Evolutionary conservation across 37 sponge, comb jelly and placozoan species (phyloP), one percentile per base, ranked within the genome.

Genomic region (Spongilla lacustris): DNA sequence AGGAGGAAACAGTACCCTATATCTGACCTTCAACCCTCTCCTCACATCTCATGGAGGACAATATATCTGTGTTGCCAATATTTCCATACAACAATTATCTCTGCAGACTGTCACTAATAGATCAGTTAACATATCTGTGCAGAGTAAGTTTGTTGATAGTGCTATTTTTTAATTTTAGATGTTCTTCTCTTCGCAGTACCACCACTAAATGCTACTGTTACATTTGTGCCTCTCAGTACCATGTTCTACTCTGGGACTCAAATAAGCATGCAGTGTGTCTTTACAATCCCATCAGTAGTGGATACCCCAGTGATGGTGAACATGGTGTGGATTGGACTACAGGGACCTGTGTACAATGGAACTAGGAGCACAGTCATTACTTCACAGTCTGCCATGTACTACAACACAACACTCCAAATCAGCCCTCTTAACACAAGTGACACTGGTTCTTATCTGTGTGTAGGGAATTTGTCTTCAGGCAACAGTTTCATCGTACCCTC

Each of bases 21-120:
- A 23, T 11, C 72, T 86, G 32, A 73, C 27, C 25, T 87, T 87
- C 75, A 50, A 22, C 32, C 68, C 81, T 29, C 81, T 87, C 0
- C 67, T 37, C 12, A 75, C 87, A 48, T 81, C 87, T 22, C 81
- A 87, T 74, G 87, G 75, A 75, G 87, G 75, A 28, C 68, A 38
- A 66, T 87, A 87, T 74, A 75, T 14, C 67, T 87, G 87, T 34
- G 38, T 26, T 35, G 87, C 80, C 49, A 74, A 4, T 23, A 66
- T 87, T 22, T n/a, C 33, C 14, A 25, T 81, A 21, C 75, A 75
- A 11, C 0, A 14, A 3, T 0, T 74, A 13, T 12, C 31, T 49
- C 12, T 74, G n/a, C n/a, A n/a, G 8, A 36, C 0, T 6, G 10
- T 50, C 4, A 58, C 29, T 50, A 34, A n/a, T 27, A 50, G 19